Evolutionary conservation across 2,113 vertebrate species (phyloP), one percentile per base, ranked within the genome.

Genomic region (Oxyruncus cristatus): DNA sequence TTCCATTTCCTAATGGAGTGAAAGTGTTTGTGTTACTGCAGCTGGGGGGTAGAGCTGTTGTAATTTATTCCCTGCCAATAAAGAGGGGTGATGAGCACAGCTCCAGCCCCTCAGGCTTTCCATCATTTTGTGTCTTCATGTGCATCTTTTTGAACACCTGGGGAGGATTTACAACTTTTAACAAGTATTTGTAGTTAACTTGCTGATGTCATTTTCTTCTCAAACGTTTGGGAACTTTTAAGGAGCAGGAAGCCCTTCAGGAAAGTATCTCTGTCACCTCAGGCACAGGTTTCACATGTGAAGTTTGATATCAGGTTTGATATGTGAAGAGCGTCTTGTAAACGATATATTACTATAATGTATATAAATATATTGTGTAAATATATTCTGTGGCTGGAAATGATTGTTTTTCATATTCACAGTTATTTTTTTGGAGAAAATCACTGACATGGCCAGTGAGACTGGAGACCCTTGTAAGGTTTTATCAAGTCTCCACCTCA

Each of bases 91-190:
- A 4, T 3, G 42, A 42, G 52, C 50, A 2, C 41, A 22, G 47
- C 71, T 7, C 4, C 27, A 0, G 26, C n/a, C 20, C 53, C 68
- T 44, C 21, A 1, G 3, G 67, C 9, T 5, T 70, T 15, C 19
- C n/a, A 3, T 11, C 37, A 2, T 6, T 14, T 9, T 2, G 6
- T 19, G 0, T n/a, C 18, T 17, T 16, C n/a, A 2, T 1, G 14
- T 15, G 2, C 10, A 6, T 26, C 32, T 49, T 37, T 33, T 15
- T 32, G 27, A 44, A 21, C 15, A 3, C 44, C 8, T 24, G 24
- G 5, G 27, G 55, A 42, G 50, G 10, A 28, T 33, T 53, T 42
- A 5, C 6, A 8, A 30, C 5, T 26, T 37, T 28, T 24, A 37
- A 7, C 37, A 28, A 3, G 5, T 21, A 9, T 63, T 67, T 27